These are phyloP conservation scores for Leptinotarsa lineolata DNA, from an alignment of 1,140 invertebrate genomes.

Conservation along the genomic window DNA sequence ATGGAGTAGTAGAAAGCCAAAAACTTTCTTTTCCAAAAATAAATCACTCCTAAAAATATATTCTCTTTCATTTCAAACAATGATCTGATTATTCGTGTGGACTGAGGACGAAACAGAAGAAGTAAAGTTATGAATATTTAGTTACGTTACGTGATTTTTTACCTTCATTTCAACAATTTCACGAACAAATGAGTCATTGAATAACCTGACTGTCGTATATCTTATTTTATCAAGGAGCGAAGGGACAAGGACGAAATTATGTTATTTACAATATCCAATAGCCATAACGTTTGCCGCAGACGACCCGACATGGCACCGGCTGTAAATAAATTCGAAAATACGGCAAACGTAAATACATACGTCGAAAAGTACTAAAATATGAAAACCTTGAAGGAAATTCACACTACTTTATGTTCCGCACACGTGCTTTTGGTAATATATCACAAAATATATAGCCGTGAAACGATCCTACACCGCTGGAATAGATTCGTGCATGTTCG, in stretches of 20 bases:
- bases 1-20: no score
- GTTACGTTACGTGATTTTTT: no score
- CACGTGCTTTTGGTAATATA: constrained; percentile 34
- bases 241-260: background rate
- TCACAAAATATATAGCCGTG: constrained; percentile 28
- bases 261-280: constrained; percentile 18
- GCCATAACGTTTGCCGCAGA: constrained; percentile 13
- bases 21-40: no score
- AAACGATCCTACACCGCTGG: constrained; percentile 16
- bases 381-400: constrained; percentile 44
- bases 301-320: background rate
- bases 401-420: constrained; percentile 41
- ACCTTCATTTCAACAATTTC: no score
- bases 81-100: no score
- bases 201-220: no score
- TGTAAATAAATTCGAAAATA: constrained; percentile 32
- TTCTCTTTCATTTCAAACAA: no score
- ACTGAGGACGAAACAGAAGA: no score
- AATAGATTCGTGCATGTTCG: background rate
- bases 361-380: constrained; percentile 43
- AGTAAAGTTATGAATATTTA: no score
- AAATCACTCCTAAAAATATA: no score
- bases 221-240: no score
- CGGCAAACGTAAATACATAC: constrained; percentile 41
- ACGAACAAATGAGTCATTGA: no score